phyloP scores from a whole-genome alignment of 2,888 invertebrate species.

The Cantharis flavilabris region DNA sequence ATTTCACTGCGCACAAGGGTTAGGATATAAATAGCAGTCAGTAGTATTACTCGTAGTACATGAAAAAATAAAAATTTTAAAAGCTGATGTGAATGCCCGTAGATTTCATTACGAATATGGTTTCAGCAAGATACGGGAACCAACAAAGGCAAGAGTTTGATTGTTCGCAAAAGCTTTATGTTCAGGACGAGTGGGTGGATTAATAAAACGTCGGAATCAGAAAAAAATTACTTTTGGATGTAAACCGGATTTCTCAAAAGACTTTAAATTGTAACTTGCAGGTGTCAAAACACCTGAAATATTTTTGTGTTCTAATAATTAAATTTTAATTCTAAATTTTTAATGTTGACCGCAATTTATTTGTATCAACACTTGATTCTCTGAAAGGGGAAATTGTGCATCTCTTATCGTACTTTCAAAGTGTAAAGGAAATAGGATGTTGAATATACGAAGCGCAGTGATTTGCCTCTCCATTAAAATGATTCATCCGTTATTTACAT shows the following conservation, averaged over 20 bases:
- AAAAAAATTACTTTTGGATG: too few species aligned
- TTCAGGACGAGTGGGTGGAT: background rate
- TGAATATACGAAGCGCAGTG: background rate
- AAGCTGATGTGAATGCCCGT: background rate
- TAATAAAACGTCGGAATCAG: background rate
- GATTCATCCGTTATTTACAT: conserved; percentile 19
- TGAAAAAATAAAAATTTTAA: background rate
- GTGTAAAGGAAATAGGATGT: conserved; percentile 10
- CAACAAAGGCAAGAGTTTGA: background rate
- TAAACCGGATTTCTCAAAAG: too few species aligned
- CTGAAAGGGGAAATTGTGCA: background rate
- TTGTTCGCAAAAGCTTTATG: background rate
- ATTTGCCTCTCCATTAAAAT: conserved; percentile 15
- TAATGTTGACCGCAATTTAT: background rate
- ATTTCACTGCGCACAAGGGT: background rate
- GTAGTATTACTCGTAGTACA: background rate
- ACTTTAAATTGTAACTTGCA: background rate
- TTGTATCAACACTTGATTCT: background rate
- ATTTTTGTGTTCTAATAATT: background rate
- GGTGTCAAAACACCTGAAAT: background rate
- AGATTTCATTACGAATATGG: background rate
- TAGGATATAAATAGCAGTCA: background rate
- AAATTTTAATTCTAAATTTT: too few species aligned
- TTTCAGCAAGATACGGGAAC: background rate
- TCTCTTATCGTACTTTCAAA: background rate